phyloP scores from a whole-genome alignment of 2,888 invertebrate species.

The Scrobipalpa atriplicella region DNA sequence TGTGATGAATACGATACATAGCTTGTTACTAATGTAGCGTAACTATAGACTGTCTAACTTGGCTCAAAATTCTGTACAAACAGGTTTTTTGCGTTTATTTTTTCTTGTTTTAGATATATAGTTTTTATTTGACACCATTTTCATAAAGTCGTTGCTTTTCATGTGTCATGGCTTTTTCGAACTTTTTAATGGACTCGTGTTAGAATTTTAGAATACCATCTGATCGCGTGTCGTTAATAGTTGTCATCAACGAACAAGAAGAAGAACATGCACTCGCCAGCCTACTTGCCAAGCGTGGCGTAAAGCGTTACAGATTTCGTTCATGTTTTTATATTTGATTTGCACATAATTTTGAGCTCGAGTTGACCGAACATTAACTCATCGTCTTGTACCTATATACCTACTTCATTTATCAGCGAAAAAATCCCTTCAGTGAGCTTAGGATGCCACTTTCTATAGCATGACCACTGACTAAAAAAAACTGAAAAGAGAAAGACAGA shows the following conservation, averaged over 20 bases:
- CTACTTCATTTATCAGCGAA: background rate
- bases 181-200: too few relatives aligned
- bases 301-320: background rate
- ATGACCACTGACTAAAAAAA: too few relatives aligned
- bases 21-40: background rate
- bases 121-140: background rate
- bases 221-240: too few relatives aligned
- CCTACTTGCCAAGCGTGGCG: too few relatives aligned
- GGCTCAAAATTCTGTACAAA: background rate
- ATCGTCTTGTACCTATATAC: too few relatives aligned
- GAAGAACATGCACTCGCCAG: too few relatives aligned
- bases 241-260: too few relatives aligned
- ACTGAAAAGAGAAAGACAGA: too few relatives aligned
- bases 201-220: too few relatives aligned
- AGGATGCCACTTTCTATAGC: too few relatives aligned
- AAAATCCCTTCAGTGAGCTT: background rate
- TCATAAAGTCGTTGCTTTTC: too few relatives aligned
- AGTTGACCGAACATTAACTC: background rate
- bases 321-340: background rate
- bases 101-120: background rate
- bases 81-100: background rate
- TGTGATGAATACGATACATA: constrained; percentile 40
- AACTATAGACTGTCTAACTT: background rate
- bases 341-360: background rate
- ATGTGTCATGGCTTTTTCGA: too few relatives aligned